Conservation (phyloP, 2,888 invertebrate genomes). For the Drosophila atripex region DNA sequence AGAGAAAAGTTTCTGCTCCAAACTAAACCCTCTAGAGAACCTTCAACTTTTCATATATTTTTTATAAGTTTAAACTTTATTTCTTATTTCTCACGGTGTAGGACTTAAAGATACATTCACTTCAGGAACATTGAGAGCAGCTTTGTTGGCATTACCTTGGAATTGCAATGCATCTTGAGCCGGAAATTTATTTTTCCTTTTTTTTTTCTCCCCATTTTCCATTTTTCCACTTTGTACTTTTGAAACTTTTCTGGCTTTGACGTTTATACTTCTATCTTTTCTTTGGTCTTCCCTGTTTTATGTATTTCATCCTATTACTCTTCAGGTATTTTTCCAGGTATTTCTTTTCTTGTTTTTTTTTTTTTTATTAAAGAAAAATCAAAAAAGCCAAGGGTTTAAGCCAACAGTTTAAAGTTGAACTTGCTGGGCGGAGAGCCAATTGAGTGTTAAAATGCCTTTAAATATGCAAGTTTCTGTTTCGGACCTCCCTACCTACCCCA, state of each 20-base stretch:
- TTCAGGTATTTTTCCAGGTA: constrained; percentile 2
- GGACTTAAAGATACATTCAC: constrained; percentile 2
- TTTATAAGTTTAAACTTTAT: not conserved
- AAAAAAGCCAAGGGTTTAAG: constrained; percentile 2
- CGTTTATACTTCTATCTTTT: not conserved
- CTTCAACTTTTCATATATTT: no score
- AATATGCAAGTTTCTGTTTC: constrained; percentile 24
- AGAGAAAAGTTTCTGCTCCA: not conserved
- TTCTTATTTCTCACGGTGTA: no score
- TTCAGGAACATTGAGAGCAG: constrained; percentile 1
- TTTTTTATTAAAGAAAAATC: no score
- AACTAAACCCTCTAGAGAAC: no score
- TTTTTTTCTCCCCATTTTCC: not conserved
- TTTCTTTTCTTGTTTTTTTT: not conserved
- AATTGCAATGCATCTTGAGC: constrained; percentile 9
- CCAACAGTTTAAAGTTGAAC: constrained; percentile 23
- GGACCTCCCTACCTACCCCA: no score
- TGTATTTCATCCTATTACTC: constrained; percentile 1
- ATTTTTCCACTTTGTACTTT: no score
- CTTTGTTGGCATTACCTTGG: constrained; percentile 7
- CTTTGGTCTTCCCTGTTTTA: not conserved
- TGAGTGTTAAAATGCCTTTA: constrained; percentile 17
- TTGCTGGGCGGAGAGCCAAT: constrained; percentile 8
- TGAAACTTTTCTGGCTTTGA: constrained; percentile 2
- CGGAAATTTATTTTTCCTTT: constrained; percentile 17